phyloP scores from a whole-genome alignment of 1,140 invertebrate species.

The Lysiphlebus fabarum region DNA sequence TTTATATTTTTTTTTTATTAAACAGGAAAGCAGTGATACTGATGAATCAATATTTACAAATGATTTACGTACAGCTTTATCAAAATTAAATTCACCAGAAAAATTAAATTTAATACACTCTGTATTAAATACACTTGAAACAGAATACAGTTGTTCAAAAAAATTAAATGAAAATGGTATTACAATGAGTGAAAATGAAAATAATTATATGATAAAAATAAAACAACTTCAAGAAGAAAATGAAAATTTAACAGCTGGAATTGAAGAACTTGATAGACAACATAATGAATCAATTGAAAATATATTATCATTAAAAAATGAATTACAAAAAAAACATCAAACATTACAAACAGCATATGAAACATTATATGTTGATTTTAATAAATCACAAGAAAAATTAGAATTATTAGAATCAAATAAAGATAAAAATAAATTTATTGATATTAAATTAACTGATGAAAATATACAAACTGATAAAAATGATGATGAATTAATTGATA shows the following conservation, averaged over 20 bases:
- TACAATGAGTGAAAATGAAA: slow-evolving; percentile 34
- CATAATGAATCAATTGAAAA: slow-evolving; percentile 67
- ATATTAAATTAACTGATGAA: slow-evolving; percentile 14
- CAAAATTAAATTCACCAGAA: slow-evolving; percentile 50
- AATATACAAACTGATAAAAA: slow-evolving; percentile 26
- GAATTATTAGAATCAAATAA: slow-evolving; percentile 19
- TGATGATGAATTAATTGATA: background rate
- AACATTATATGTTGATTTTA: slow-evolving; percentile 46
- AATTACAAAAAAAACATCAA: slow-evolving; percentile 60
- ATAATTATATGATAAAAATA: slow-evolving; percentile 50
- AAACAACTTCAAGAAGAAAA: slow-evolving; percentile 54
- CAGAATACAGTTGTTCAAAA: slow-evolving; percentile 45
- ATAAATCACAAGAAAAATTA: slow-evolving; percentile 38
- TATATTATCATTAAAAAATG: slow-evolving; percentile 61
- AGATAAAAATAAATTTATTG: background rate
- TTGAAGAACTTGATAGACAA: slow-evolving; percentile 72
- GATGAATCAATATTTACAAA: slow-evolving; percentile 43
- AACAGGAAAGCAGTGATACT: slow-evolving; percentile 42
- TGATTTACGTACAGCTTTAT: slow-evolving; percentile 47
- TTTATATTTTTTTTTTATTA: slow-evolving; percentile 1
- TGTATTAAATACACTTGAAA: slow-evolving; percentile 52
- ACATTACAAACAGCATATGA: slow-evolving; percentile 49
- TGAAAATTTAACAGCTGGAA: slow-evolving; percentile 56
- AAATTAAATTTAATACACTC: slow-evolving; percentile 47
- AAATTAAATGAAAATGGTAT: slow-evolving; percentile 34